phyloP scores from a whole-genome alignment of 2,888 invertebrate species.

The Drosophila setosimentum region DNA sequence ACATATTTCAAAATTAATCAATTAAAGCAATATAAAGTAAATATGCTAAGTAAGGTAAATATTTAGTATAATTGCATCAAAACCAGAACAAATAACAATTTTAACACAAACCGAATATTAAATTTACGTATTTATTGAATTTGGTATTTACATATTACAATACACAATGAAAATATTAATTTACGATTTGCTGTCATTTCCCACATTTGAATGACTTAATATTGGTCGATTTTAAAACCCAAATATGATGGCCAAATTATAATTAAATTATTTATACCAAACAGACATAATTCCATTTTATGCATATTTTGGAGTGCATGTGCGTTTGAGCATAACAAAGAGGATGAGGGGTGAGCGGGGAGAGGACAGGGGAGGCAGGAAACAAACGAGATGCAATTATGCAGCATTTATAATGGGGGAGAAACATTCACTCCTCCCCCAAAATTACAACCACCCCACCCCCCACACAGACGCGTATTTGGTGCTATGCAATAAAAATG shows the following conservation, averaged over 20 bases:
- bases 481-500: constrained; percentile 70
- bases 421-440: neutral
- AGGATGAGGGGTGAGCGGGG: neutral
- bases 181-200: constrained; percentile 3
- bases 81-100: neutral
- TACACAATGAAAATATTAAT: constrained; percentile 21
- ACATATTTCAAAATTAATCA: too few species aligned
- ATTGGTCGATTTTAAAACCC: constrained; percentile 10
- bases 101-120: neutral
- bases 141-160: neutral
- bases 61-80: neutral
- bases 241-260: constrained; percentile 23
- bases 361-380: too few species aligned
- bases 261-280: constrained; percentile 52
- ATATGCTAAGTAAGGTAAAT: neutral
- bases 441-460: too few species aligned
- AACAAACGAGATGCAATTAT: constrained; percentile 32
- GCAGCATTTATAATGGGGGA: constrained; percentile 15
- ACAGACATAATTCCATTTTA: constrained; percentile 53
- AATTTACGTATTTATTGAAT: constrained; percentile 12
- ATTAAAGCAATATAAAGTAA: neutral
- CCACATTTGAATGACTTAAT: too few species aligned
- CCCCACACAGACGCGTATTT: neutral
- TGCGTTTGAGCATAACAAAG: neutral
- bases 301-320: constrained; percentile 6